phyloP scores from a whole-genome alignment of 2,797 vertebrate species.

The Diglossa cyanea region DNA sequence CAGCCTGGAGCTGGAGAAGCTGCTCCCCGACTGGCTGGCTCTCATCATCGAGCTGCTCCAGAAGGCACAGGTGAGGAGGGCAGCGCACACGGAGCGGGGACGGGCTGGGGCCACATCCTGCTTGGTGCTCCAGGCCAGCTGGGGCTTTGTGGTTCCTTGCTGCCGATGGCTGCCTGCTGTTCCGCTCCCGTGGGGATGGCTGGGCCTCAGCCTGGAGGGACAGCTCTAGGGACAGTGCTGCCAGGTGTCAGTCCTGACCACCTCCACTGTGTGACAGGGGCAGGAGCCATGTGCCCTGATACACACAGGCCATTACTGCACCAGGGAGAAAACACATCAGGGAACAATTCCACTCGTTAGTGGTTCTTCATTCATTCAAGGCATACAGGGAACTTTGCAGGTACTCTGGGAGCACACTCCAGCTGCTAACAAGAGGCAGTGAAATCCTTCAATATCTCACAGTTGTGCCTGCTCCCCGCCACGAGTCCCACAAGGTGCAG shows the following conservation, averaged over 20 bases:
- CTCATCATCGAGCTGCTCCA: conserved; percentile 92
- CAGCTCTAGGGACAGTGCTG: not conserved
- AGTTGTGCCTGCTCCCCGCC: too few relatives aligned
- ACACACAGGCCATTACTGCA: accelerated
- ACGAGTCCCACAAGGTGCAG: accelerated
- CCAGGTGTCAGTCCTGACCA: accelerated
- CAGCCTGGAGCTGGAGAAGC: conserved; percentile 95
- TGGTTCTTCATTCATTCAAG: accelerated
- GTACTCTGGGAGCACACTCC: too few relatives aligned
- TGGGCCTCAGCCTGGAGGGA: not conserved
- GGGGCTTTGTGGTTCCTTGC: accelerated
- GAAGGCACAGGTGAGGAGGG: conserved; percentile 79
- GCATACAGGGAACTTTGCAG: accelerated
- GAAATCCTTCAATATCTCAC: accelerated
- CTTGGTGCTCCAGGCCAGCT: accelerated
- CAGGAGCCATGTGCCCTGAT: accelerated
- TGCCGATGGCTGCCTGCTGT: not conserved
- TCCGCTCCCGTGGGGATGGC: accelerated
- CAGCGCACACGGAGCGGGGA: accelerated
- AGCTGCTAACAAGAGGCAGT: not conserved
- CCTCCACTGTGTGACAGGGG: accelerated
- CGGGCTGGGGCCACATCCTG: accelerated
- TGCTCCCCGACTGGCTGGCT: conserved; percentile 92
- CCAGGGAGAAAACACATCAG: not conserved
- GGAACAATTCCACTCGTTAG: accelerated